phyloP scores from a whole-genome alignment of 2,113 vertebrate genomes.

The Tachycineta bicolor region DNA sequence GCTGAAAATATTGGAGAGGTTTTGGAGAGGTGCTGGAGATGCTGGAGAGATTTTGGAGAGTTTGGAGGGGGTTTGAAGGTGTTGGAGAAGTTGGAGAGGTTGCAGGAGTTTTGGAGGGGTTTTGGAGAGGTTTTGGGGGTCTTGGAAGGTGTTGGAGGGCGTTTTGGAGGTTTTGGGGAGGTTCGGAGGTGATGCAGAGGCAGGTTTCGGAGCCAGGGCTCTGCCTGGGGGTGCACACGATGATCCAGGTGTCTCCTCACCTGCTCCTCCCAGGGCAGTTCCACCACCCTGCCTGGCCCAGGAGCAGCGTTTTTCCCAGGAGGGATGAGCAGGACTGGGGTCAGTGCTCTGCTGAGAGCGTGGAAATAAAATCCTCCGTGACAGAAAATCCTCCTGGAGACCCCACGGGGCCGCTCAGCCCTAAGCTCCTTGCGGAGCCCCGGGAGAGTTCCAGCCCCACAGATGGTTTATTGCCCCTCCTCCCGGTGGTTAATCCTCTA shows the following conservation, averaged over 20 bases:
- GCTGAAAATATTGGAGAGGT: not conserved
- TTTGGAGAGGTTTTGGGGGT: not conserved
- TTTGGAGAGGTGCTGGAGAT: not conserved
- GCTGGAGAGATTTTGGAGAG: not conserved
- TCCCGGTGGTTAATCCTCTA: not conserved
- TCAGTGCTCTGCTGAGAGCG: rapidly evolving
- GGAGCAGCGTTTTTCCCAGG: rapidly evolving
- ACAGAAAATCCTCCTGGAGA: not conserved
- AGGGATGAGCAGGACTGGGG: rapidly evolving
- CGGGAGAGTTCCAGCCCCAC: not conserved
- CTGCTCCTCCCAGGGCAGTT: not conserved
- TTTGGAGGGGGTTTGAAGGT: not conserved
- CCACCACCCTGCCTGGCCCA: not conserved
- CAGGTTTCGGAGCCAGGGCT: not conserved
- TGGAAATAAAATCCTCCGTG: not conserved
- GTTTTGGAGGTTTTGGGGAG: too few relatives aligned
- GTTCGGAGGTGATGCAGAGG: too few relatives aligned
- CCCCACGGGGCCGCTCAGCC: not conserved
- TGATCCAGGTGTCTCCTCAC: rapidly evolving
- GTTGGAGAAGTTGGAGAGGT: not conserved
- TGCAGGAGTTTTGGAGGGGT: not conserved
- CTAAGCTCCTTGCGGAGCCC: not conserved
- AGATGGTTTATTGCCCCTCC: not conserved
- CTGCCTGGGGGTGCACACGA: rapidly evolving
- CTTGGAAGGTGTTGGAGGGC: not conserved